A percentile compares a stretch with the other conserved stretches of the same genome.
Conservation (phyloP, 35 echinoderm and acorn worm species). For the Apostichopus californicus region DNA sequence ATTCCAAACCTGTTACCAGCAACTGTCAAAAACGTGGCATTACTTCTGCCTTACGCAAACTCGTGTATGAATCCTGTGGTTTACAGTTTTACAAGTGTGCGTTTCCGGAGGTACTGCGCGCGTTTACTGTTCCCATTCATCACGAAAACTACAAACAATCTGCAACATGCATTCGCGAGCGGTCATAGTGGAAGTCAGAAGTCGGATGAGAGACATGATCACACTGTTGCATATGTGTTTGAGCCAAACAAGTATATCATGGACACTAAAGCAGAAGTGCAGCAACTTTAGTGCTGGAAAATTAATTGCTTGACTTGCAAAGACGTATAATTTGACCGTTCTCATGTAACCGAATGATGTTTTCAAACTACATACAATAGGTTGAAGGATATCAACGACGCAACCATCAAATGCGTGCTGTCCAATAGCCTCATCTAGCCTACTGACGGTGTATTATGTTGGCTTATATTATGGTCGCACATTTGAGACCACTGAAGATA, state of each 20-base stretch:
- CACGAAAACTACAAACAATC: neutral
- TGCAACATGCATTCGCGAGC: neutral
- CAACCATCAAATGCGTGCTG: no score
- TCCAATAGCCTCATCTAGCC: no score
- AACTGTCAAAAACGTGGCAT: conserved; percentile 71
- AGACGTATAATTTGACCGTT: no score
- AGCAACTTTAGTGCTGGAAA: no score
- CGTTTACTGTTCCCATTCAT: conserved; percentile 10
- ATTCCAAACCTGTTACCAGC: neutral
- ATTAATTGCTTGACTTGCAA: no score
- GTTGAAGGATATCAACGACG: no score
- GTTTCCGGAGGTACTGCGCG: conserved; percentile 22
- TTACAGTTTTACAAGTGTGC: conserved; percentile 60
- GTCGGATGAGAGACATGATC: neutral
- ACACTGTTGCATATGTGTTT: neutral
- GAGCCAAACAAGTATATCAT: neutral
- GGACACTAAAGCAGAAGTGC: neutral
- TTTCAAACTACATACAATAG: no score
- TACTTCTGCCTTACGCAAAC: conserved; percentile 68
- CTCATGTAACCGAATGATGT: no score
- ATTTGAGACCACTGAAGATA: no score
- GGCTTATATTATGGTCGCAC: no score
- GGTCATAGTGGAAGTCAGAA: neutral
- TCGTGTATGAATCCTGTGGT: conserved; percentile 67
- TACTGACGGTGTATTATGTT: no score